Evolutionary conservation across 2,797 vertebrate genomes (phyloP).

Genomic region (Eptatretus atami): DNA sequence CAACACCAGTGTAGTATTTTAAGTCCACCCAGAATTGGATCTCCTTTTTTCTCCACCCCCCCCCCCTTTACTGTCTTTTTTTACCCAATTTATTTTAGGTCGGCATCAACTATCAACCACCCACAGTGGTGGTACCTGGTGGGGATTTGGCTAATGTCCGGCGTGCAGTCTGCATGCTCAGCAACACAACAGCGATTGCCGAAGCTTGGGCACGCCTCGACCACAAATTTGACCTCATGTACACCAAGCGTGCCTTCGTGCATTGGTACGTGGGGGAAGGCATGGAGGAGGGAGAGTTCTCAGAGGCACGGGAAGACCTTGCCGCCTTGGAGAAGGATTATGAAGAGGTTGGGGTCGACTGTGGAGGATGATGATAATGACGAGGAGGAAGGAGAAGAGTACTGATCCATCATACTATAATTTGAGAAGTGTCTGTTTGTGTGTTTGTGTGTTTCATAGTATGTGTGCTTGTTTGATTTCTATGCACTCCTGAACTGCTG

Average conservation of each 20-base stretch:
- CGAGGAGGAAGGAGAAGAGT: conserved; percentile 23
- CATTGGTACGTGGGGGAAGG: conserved; percentile 58
- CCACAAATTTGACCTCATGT: conserved; percentile 68
- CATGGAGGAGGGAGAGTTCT: conserved; percentile 56
- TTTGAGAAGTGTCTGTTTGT: too few species aligned
- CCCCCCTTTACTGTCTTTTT: neutral
- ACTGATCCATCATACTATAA: too few species aligned
- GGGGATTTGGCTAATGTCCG: conserved; percentile 7
- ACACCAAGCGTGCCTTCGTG: conserved; percentile 46
- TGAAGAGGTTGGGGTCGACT: conserved; percentile 32
- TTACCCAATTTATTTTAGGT: neutral
- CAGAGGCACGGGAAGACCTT: conserved; percentile 44
- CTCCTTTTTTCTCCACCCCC: too few species aligned
- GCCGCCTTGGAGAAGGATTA: conserved; percentile 51
- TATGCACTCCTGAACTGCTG: too few species aligned
- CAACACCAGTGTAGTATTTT: too few species aligned
- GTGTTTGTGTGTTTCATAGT: too few species aligned
- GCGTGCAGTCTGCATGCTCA: conserved; percentile 11
- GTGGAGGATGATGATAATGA: conserved; percentile 23
- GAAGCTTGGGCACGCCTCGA: conserved; percentile 44
- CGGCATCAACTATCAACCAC: conserved; percentile 8
- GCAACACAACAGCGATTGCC: conserved; percentile 38
- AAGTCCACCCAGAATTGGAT: too few species aligned
- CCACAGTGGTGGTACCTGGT: conserved; percentile 7
- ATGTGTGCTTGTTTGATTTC: too few species aligned